phyloP scores from a whole-genome alignment of 2,113 vertebrate genomes.

The Diadophis punctatus region DNA sequence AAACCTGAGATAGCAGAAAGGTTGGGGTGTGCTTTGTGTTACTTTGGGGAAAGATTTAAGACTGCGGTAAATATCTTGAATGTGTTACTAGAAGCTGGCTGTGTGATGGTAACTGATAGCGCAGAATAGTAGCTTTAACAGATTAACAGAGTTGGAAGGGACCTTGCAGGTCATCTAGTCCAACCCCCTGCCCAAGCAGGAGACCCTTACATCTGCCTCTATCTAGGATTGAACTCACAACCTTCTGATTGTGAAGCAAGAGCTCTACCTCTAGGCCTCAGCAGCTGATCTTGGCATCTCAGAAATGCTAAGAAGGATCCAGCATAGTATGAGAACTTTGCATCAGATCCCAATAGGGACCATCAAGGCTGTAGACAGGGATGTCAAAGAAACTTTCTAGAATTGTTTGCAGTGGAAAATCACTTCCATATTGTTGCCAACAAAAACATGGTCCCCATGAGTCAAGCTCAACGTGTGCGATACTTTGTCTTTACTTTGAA shows the following conservation, averaged over 20 bases:
- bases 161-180: too few species aligned
- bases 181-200: too few species aligned
- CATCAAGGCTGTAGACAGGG: background rate
- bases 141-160: too few species aligned
- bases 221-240: too few species aligned
- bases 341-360: background rate
- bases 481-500: background rate
- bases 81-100: background rate
- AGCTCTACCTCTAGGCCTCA: too few species aligned
- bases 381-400: background rate
- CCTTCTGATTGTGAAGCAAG: too few species aligned
- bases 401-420: background rate
- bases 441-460: background rate
- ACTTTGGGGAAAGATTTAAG: background rate
- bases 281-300: background rate
- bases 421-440: background rate
- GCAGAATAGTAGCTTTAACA: too few species aligned
- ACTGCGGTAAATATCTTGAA: background rate
- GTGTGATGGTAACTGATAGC: background rate
- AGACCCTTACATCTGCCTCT: too few species aligned
- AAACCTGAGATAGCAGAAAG: background rate
- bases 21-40: background rate
- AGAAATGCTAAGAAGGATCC: background rate
- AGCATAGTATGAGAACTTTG: background rate
- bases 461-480: background rate